Evolutionary conservation across 2,113 vertebrate species (phyloP), one percentile per base, ranked within the genome.

Genomic region (Charina bottae): DNA sequence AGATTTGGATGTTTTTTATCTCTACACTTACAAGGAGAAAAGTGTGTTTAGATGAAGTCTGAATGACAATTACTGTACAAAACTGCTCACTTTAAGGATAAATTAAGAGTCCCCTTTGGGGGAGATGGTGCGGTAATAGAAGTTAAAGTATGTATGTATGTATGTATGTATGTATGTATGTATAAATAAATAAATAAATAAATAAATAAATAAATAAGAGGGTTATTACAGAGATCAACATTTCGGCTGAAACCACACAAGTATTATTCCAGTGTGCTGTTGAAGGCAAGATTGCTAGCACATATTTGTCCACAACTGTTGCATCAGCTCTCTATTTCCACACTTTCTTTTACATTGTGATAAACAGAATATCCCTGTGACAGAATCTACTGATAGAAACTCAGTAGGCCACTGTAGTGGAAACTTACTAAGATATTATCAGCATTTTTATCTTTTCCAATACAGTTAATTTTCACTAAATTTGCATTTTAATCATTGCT

Each of bases 1-100:
- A 37, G 90, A 54, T 56, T 24, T 91, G 91, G 53, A 12, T 8
- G 24, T 46, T 92, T 92, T 95, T 84, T 93, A 19, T 89, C 55
- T 94, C 92, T 93, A 96, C 89, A 89, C 49, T 87, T 87, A 83
- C 28, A 93, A 21, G 92, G 62, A 89, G 94, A 95, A 93, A 93
- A 89, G 0, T 88, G 37, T 92, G 11, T 90, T 21, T 89, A 1
- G 37, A 78, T 56, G 8, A 97, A 93, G 92, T 90, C 37, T 94
- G 93, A n/a, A 93, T 49, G 95, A 90, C 1, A 6, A 90, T 95
- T 94, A 78, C 33, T 78, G 15, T 37, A 78, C 28, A 64, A 93
- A 94, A 90, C 42, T 62, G 0, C 62, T 93, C 21, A 23, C 53
- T 90, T 23, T 21, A 90, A 49, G n/a, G 92, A 62, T 19, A 90